A percentile compares a stretch with the other conserved stretches of the same genome.
These are phyloP conservation scores for Pachydiplax longipennis DNA, from an alignment of 2,888 invertebrate genomes.

Conservation along the genomic window DNA sequence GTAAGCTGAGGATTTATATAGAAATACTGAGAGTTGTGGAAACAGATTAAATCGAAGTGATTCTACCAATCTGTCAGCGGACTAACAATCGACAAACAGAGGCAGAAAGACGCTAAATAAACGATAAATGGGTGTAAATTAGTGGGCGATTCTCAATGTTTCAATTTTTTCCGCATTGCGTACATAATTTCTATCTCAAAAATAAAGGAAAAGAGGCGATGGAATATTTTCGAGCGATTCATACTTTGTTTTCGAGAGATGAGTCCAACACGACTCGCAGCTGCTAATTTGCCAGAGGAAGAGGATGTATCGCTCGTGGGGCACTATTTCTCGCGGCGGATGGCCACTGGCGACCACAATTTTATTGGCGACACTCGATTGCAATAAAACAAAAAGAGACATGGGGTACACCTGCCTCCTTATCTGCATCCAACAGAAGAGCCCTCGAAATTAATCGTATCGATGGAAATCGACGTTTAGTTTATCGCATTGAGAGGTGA, in stretches of 20 bases:
- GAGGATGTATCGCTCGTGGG: not conserved
- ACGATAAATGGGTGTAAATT: no score
- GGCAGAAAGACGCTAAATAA: no score
- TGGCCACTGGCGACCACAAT: not conserved
- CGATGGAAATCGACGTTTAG: slow-evolving; percentile 25
- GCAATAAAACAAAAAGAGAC: not conserved
- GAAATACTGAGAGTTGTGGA: no score
- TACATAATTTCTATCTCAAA: no score
- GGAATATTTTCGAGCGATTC: no score
- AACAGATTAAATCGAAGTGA: no score
- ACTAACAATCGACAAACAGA: no score
- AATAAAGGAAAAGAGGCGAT: no score
- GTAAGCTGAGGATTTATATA: no score
- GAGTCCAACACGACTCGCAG: not conserved
- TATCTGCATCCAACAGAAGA: slow-evolving; percentile 7
- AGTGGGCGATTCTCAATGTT: no score
- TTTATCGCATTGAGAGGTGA: slow-evolving; percentile 9
- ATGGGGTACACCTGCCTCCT: slow-evolving; percentile 8
- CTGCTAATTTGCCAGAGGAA: not conserved
- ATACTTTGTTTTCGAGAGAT: not conserved
- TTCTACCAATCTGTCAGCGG: no score
- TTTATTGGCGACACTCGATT: not conserved
- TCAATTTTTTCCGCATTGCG: no score
- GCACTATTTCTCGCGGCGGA: not conserved
- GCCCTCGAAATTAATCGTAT: slow-evolving; percentile 33